A percentile compares a stretch with the other conserved stretches of the same genome.
Evolutionary conservation across 2,888 invertebrate species (phyloP).

Genomic region (Tetragonula carbonaria): DNA sequence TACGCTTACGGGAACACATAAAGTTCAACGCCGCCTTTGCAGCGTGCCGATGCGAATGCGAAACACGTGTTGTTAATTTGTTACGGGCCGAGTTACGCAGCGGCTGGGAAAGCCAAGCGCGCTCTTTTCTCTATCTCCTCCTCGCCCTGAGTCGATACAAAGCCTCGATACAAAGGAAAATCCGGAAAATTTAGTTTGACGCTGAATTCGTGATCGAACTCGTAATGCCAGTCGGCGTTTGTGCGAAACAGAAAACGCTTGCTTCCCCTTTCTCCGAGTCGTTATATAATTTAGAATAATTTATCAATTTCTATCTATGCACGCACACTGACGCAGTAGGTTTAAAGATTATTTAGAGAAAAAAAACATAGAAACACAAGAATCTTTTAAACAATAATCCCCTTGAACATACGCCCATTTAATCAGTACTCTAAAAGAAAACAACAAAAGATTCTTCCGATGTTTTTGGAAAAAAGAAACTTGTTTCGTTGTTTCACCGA

Average conservation of each 20-base stretch:
- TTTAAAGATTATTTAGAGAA: too few relatives aligned
- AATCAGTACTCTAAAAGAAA: not conserved
- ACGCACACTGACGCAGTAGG: too few relatives aligned
- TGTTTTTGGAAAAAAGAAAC: not conserved
- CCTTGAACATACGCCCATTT: not conserved
- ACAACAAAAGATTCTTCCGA: slow-evolving; percentile 2
- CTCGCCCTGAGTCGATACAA: not conserved
- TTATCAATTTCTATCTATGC: too few relatives aligned
- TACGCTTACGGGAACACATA: slow-evolving; percentile 13
- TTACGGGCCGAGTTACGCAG: slow-evolving; percentile 42
- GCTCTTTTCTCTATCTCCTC: not conserved
- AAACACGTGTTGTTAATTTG: slow-evolving; percentile 59
- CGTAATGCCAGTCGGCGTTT: not conserved
- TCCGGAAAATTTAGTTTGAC: slow-evolving; percentile 49
- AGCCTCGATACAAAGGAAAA: slow-evolving; percentile 47
- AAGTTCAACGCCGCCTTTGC: slow-evolving; percentile 18
- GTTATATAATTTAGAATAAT: too few relatives aligned
- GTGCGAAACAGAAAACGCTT: not conserved
- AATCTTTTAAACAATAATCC: not conserved
- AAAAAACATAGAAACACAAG: too few relatives aligned
- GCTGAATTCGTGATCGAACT: slow-evolving; percentile 43
- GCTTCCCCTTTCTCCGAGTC: not conserved
- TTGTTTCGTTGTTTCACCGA: not conserved
- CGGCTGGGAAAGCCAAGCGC: slow-evolving; percentile 12
- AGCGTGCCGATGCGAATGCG: slow-evolving; percentile 42